Conservation (phyloP, 2,888 invertebrate species). For the Eristalis intricaria region DNA sequence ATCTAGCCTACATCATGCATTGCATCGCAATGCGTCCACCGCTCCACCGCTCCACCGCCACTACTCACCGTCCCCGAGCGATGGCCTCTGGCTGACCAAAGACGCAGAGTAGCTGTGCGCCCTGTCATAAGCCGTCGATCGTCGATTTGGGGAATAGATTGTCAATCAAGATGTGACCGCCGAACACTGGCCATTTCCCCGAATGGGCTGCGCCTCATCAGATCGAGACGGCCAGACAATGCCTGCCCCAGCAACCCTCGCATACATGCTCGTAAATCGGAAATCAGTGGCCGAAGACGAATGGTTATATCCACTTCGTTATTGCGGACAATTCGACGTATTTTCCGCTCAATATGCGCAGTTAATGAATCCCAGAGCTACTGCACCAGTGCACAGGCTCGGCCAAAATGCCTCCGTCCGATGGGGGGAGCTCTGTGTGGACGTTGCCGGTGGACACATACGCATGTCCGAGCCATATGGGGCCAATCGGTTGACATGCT, state of each 20-base stretch:
- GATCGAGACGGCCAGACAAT: neutral
- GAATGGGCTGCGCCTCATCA: conserved; percentile 2
- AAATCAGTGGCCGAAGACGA: conserved; percentile 8
- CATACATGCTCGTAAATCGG: neutral
- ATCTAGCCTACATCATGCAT: conserved; percentile 33
- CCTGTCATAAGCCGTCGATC: conserved; percentile 55
- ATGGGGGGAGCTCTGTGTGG: conserved; percentile 5
- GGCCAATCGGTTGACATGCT: conserved; percentile 3
- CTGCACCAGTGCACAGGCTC: conserved; percentile 36
- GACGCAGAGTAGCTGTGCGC: conserved; percentile 16
- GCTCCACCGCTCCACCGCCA: neutral
- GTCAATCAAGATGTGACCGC: conserved; percentile 41
- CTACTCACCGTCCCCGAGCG: neutral
- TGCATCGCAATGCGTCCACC: conserved; percentile 2
- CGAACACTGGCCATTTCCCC: conserved; percentile 12
- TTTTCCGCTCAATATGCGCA: conserved; percentile 67
- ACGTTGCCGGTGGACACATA: conserved; percentile 33
- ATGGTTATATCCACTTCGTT: conserved; percentile 30
- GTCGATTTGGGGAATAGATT: conserved; percentile 27
- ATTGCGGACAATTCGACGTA: conserved; percentile 42
- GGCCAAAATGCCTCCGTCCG: conserved; percentile 24
- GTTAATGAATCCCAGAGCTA: conserved; percentile 53
- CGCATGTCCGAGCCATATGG: conserved; percentile 49
- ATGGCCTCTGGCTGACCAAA: conserved; percentile 47
- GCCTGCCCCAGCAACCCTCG: neutral